A percentile compares a stretch with the other conserved stretches of the same genome.
Conservation (phyloP, 2,888 invertebrate genomes). For the Amblyjoppa fuscipennis region DNA sequence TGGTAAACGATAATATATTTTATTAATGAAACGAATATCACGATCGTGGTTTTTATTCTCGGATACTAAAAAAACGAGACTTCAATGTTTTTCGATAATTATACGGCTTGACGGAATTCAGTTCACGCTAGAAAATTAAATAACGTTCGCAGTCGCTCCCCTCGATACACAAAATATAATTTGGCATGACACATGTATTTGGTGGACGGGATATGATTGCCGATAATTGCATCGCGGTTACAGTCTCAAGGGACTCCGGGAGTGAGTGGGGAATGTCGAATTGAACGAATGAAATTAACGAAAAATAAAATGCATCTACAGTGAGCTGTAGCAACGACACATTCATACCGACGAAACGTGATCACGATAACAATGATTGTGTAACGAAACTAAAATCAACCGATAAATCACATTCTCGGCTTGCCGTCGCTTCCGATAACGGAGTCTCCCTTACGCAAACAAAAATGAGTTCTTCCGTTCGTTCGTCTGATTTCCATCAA, state of each 20-base stretch:
- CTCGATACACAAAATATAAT: slow-evolving; percentile 52
- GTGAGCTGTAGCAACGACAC: slow-evolving; percentile 3
- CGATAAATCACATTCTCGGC: slow-evolving; percentile 17
- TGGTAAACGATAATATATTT: not conserved
- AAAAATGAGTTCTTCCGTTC: slow-evolving; percentile 65
- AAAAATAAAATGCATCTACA: not conserved
- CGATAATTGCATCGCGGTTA: slow-evolving; percentile 38
- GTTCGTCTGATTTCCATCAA: slow-evolving; percentile 73
- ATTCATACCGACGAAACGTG: not conserved
- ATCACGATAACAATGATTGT: slow-evolving; percentile 11
- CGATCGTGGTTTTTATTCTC: not conserved
- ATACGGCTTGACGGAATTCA: not conserved
- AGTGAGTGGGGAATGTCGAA: not conserved
- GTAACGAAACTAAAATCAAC: not conserved
- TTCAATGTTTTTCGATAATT: not conserved
- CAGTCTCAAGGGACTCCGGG: not conserved
- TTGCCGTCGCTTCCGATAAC: slow-evolving; percentile 41
- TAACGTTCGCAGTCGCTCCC: not conserved
- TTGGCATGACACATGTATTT: slow-evolving; percentile 53
- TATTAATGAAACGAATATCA: not conserved
- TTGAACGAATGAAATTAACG: not conserved
- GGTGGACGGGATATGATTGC: slow-evolving; percentile 32
- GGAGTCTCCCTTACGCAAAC: slow-evolving; percentile 56
- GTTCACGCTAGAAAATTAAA: not conserved
- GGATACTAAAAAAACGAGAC: not conserved